Conservation (phyloP, 2,797 vertebrate species). For the Tadarida brasiliensis region DNA sequence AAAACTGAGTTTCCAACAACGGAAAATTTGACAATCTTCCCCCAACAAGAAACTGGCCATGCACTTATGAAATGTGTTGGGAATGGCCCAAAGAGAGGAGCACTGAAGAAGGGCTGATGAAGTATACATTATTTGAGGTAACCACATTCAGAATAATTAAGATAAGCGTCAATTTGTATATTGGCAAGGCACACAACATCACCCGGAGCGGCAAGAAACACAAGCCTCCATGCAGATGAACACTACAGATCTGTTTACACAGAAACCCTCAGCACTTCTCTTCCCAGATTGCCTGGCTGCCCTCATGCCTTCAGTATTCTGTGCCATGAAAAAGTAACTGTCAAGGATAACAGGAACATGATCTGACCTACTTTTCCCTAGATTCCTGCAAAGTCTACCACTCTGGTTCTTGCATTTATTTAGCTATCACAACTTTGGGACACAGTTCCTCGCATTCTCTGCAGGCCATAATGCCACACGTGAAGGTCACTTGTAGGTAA, state of each 20-base stretch:
- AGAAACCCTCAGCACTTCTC: slow-evolving; percentile 27
- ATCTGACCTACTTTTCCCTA: slow-evolving; percentile 78
- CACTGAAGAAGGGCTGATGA: slow-evolving; percentile 8
- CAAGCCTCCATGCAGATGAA: background rate
- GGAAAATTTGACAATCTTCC: background rate
- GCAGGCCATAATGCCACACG: background rate
- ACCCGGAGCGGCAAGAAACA: background rate
- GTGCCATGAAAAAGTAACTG: slow-evolving; percentile 67
- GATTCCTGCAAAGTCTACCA: slow-evolving; percentile 73
- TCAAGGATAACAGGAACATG: slow-evolving; percentile 63
- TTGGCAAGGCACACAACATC: background rate
- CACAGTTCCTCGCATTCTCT: slow-evolving; percentile 6
- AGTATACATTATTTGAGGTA: background rate
- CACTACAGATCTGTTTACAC: background rate
- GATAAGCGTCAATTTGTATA: background rate
- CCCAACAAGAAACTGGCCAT: background rate
- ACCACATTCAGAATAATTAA: slow-evolving; percentile 36
- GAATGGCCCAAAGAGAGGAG: slow-evolving; percentile 28
- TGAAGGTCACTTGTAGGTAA: slow-evolving; percentile 29
- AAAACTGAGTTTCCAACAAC: slow-evolving; percentile 22
- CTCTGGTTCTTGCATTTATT: slow-evolving; percentile 48
- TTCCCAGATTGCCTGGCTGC: slow-evolving; percentile 35
- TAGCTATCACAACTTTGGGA: background rate
- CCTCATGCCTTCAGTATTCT: slow-evolving; percentile 58
- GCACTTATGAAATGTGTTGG: background rate